Percentiles rank a stretch among this genome's conserved stretches.
phyloP scores from a whole-genome alignment of 2,888 invertebrate genomes.

The Azorinus chamasolen region DNA sequence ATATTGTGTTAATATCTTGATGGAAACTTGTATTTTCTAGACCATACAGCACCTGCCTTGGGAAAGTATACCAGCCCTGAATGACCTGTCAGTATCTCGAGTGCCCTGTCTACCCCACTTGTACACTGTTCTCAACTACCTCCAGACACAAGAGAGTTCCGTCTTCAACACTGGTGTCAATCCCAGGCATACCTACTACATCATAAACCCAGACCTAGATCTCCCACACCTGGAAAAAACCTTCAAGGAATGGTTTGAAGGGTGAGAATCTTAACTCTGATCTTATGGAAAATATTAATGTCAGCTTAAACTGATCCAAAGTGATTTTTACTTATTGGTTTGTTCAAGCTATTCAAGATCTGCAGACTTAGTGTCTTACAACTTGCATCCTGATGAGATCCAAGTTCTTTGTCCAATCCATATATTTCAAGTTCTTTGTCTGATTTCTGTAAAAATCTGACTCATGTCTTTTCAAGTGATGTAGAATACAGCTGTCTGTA shows the following conservation, averaged over 20 bases:
- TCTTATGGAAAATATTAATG: no score
- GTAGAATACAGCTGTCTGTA: no score
- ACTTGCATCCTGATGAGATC: no score
- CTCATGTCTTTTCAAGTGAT: no score
- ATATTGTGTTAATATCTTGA: no score
- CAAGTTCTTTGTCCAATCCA: no score
- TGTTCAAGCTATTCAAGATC: no score
- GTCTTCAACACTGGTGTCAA: conserved; percentile 76
- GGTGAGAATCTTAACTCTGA: conserved; percentile 68
- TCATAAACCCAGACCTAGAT: conserved; percentile 92
- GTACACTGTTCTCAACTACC: conserved; percentile 72
- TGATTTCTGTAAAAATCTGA: no score
- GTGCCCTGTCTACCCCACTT: conserved; percentile 90
- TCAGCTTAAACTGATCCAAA: not conserved
- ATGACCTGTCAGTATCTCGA: conserved; percentile 91
- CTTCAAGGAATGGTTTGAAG: conserved; percentile 81
- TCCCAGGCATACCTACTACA: conserved; percentile 89
- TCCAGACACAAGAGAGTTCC: conserved; percentile 57
- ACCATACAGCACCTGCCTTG: conserved; percentile 92
- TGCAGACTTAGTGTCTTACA: no score
- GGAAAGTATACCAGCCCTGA: conserved; percentile 91
- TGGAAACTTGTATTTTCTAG: no score
- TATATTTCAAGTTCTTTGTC: no score
- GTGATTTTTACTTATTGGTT: no score
- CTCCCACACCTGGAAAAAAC: conserved; percentile 89